phyloP scores from a whole-genome alignment of 2,113 vertebrate species.

The Triplophysa rosa region DNA sequence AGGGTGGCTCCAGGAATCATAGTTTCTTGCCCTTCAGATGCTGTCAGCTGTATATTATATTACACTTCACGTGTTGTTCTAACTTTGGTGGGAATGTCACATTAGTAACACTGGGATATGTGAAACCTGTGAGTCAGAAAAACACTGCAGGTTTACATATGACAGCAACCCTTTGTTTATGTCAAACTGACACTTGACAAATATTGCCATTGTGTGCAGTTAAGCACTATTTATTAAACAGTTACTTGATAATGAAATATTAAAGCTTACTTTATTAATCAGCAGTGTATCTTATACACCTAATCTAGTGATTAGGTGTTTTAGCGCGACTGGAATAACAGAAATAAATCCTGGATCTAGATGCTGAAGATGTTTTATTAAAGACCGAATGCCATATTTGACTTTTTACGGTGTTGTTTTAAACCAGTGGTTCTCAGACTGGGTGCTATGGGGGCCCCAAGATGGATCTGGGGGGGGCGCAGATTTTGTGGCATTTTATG shows the following conservation, averaged over 20 bases:
- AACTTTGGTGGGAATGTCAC: not conserved
- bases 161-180: not conserved
- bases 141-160: not conserved
- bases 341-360: not conserved
- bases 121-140: not conserved
- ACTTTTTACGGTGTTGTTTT: not conserved
- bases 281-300: not conserved
- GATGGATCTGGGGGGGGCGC: too few species aligned
- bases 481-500: too few species aligned
- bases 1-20: not conserved
- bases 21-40: not conserved
- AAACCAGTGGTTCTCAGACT: not conserved
- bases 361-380: not conserved
- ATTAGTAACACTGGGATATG: not conserved
- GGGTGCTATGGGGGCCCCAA: too few species aligned
- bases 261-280: too few species aligned
- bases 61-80: not conserved
- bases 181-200: not conserved
- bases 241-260: too few species aligned
- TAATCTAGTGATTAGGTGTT: not conserved
- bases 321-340: not conserved
- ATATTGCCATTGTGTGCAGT: not conserved
- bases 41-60: not conserved
- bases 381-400: not conserved
- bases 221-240: too few species aligned